Percentiles rank a stretch among this genome's conserved stretches.
Conservation (phyloP, 2,797 vertebrate species). For the Falco novaeseelandiae region DNA sequence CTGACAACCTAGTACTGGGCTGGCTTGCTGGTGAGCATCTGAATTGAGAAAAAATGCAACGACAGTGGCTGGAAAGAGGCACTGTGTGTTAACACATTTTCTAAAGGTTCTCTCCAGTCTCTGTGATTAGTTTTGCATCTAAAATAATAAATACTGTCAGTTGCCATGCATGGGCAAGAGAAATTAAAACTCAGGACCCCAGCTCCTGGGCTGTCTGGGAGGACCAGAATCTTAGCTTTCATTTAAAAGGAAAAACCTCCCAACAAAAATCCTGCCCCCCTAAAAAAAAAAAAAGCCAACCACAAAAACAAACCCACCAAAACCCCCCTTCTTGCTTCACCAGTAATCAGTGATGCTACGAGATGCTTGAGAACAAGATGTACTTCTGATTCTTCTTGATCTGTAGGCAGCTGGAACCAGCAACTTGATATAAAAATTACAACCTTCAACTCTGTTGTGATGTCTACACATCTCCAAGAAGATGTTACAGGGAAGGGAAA, state of each 20-base stretch:
- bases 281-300: no score
- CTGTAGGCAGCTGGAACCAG: background rate
- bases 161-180: background rate
- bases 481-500: background rate
- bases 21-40: background rate
- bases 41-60: background rate
- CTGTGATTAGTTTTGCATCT: background rate
- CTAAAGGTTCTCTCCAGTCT: background rate
- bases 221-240: conserved; percentile 13
- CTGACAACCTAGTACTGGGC: background rate
- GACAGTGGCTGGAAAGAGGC: background rate
- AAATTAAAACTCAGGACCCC: background rate
- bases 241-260: background rate
- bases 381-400: background rate
- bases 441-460: background rate
- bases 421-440: background rate
- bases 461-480: background rate
- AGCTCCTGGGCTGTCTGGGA: background rate
- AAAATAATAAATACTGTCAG: background rate
- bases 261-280: no score
- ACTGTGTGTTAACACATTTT: background rate
- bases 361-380: background rate
- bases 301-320: background rate
- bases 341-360: background rate
- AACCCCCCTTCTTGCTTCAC: background rate